Conservation (phyloP, 2,888 invertebrate species). For the Cyclophora punctaria region DNA sequence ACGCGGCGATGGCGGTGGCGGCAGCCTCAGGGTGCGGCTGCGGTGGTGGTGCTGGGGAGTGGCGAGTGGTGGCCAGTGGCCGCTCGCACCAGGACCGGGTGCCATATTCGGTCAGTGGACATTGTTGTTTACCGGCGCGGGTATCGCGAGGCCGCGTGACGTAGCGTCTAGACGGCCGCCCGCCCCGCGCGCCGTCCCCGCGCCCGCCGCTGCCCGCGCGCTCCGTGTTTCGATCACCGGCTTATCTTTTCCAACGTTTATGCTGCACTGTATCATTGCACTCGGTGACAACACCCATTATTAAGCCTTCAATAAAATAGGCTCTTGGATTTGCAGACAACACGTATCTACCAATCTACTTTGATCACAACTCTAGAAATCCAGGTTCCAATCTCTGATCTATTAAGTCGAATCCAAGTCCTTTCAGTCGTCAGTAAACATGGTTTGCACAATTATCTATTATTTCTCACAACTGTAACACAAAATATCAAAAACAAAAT, state of each 20-base stretch:
- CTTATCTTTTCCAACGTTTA: constrained; percentile 70
- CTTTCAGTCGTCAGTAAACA: too few relatives aligned
- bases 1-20: neutral
- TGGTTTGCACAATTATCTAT: too few relatives aligned
- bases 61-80: constrained; percentile 46
- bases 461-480: too few relatives aligned
- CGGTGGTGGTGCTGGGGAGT: constrained; percentile 5
- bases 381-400: too few relatives aligned
- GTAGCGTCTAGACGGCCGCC: constrained; percentile 72
- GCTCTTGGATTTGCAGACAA: too few relatives aligned
- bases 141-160: constrained; percentile 78
- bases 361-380: too few relatives aligned
- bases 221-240: constrained; percentile 68
- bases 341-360: too few relatives aligned
- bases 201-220: constrained; percentile 34
- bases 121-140: constrained; percentile 71
- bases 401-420: too few relatives aligned
- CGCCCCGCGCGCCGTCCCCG: constrained; percentile 37
- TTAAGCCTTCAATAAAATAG: too few relatives aligned
- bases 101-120: constrained; percentile 75
- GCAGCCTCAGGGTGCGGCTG: neutral
- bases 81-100: constrained; percentile 45
- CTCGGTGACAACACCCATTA: constrained; percentile 23
- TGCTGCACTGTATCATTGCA: constrained; percentile 55
- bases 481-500: too few relatives aligned